Evolutionary conservation across 2,888 invertebrate species (phyloP).

Genomic region (Spodoptera exigua): DNA sequence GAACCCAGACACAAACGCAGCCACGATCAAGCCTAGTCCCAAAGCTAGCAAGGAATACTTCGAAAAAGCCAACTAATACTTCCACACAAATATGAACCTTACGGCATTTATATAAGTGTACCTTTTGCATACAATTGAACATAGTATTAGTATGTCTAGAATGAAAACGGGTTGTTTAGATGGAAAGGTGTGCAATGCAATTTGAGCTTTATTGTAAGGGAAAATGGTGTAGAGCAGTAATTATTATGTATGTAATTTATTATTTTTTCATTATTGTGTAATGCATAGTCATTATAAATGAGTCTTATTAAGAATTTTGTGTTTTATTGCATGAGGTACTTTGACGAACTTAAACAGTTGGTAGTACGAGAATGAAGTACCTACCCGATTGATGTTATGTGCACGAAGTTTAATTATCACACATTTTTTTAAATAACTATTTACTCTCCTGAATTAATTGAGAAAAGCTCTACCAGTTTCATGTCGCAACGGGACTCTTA

Average conservation of each 20-base stretch:
- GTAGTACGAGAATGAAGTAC: no score
- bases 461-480: no score
- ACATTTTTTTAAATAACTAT: no score
- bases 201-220: constrained; percentile 6
- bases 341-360: no score
- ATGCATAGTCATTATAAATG: constrained; percentile 19
- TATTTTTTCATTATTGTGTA: constrained; percentile 7
- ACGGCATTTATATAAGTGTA: constrained; percentile 51
- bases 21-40: constrained; percentile 97
- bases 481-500: no score
- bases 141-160: not conserved
- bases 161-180: not conserved
- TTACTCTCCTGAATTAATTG: no score
- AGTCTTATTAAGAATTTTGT: not conserved
- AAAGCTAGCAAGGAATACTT: constrained; percentile 96
- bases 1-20: constrained; percentile 94
- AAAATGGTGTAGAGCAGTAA: constrained; percentile 1
- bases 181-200: not conserved
- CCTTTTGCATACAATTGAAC: constrained; percentile 17
- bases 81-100: constrained; percentile 21
- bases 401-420: no score
- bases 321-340: not conserved
- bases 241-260: constrained; percentile 5
- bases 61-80: constrained; percentile 86
- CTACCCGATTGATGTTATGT: no score